Conservation (phyloP, 2,113 vertebrate species). For the Python bivittatus region DNA sequence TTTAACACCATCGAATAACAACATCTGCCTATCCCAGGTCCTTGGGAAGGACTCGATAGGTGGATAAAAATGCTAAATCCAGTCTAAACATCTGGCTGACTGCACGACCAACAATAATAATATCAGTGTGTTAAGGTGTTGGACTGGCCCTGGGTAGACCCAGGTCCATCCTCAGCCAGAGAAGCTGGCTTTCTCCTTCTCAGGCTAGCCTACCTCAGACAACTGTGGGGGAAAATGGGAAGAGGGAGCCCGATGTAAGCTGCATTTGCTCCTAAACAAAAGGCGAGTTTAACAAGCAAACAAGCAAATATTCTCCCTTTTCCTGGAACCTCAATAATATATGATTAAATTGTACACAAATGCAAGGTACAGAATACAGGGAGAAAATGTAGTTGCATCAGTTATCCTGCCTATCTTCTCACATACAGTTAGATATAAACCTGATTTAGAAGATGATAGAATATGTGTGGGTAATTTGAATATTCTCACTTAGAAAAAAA, state of each 20-base stretch:
- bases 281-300: neutral
- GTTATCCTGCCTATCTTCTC: neutral
- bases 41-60: no score
- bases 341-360: neutral
- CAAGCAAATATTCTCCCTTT: neutral
- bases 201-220: neutral
- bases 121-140: neutral
- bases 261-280: neutral
- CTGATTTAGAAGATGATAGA: neutral
- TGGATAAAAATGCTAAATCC: no score
- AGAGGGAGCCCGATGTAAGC: neutral
- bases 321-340: neutral
- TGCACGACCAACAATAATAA: neutral
- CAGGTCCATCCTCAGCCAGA: neutral
- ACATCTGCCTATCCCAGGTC: no score
- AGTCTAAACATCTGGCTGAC: no score
- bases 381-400: neutral
- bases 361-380: neutral
- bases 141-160: no score
- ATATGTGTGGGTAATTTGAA: neutral
- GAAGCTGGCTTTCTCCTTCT: neutral
- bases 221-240: neutral
- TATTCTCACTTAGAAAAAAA: neutral
- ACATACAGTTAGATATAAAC: neutral
- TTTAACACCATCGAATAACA: no score